phyloP scores from a whole-genome alignment of 2,113 vertebrate species.

The Pteropus alecto region DNA sequence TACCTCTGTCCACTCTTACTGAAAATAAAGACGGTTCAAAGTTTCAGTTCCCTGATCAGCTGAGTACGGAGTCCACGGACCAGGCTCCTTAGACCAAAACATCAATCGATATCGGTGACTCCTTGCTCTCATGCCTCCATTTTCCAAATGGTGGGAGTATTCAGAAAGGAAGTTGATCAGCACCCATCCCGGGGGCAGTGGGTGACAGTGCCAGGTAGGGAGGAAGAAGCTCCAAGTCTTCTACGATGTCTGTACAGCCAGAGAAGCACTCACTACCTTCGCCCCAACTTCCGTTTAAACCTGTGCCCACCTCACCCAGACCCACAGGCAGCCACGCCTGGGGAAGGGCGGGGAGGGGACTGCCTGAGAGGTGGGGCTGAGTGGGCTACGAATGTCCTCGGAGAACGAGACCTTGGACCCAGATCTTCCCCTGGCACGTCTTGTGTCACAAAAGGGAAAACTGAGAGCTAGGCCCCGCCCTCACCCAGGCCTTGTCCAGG shows the following conservation, averaged over 20 bases:
- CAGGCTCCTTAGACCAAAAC: neutral
- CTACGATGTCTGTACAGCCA: neutral
- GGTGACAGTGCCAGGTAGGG: neutral
- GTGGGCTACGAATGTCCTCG: neutral
- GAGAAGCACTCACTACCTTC: fast-evolving
- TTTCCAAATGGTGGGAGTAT: neutral
- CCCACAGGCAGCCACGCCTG: neutral
- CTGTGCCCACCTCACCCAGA: neutral
- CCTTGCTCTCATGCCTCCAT: neutral
- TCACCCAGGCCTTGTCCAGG: neutral
- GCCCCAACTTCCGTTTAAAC: neutral
- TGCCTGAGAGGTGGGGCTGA: neutral
- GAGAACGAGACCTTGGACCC: neutral
- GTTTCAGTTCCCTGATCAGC: neutral
- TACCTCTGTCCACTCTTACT: neutral
- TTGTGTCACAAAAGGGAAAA: neutral
- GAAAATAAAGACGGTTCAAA: neutral
- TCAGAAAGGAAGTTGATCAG: neutral
- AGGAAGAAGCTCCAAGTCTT: neutral
- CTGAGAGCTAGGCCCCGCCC: neutral
- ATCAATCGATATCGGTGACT: neutral
- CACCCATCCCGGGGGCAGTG: too few species aligned
- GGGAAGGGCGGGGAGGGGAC: neutral
- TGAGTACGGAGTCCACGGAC: neutral
- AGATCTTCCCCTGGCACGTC: neutral